phyloP scores from a whole-genome alignment of 2,888 invertebrate species.

The Isotomurus palustris region DNA sequence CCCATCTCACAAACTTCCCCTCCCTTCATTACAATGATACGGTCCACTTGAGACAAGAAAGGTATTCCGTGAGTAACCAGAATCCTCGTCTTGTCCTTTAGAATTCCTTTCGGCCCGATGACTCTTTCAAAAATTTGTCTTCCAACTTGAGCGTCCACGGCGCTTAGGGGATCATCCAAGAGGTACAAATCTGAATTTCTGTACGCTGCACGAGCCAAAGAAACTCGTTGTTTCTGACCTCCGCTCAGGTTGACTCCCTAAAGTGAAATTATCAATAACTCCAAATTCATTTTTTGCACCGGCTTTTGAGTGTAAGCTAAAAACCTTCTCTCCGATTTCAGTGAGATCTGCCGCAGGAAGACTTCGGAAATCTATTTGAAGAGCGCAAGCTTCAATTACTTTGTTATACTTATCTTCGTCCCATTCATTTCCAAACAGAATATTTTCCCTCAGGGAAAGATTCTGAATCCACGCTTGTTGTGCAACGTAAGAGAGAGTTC shows the following conservation, averaged over 20 bases:
- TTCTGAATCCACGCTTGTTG: conserved; percentile 99
- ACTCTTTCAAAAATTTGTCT: no score
- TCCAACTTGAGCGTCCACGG: conserved; percentile 91
- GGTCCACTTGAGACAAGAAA: no score
- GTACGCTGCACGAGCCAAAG: conserved; percentile 59
- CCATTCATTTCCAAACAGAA: conserved; percentile 77
- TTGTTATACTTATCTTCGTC: conserved; percentile 68
- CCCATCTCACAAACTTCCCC: no score
- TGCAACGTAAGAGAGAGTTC: conserved; percentile 76
- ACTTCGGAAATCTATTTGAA: conserved; percentile 86
- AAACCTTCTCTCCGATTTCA: conserved; percentile 92
- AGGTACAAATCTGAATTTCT: conserved; percentile 53
- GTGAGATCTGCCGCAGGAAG: conserved; percentile 93
- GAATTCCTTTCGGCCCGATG: no score
- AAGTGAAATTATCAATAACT: no score
- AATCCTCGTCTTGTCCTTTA: no score
- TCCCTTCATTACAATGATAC: no score
- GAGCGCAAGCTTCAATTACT: conserved; percentile 83
- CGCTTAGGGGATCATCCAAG: conserved; percentile 57
- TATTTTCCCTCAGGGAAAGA: conserved; percentile 85
- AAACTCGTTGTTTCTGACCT: conserved; percentile 87
- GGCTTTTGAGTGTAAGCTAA: neutral
- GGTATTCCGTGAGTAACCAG: no score
- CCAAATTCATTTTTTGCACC: conserved; percentile 45
- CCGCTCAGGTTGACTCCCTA: conserved; percentile 82